phyloP scores from a whole-genome alignment of 2,113 vertebrate genomes.

The Halcyon malimbica region DNA sequence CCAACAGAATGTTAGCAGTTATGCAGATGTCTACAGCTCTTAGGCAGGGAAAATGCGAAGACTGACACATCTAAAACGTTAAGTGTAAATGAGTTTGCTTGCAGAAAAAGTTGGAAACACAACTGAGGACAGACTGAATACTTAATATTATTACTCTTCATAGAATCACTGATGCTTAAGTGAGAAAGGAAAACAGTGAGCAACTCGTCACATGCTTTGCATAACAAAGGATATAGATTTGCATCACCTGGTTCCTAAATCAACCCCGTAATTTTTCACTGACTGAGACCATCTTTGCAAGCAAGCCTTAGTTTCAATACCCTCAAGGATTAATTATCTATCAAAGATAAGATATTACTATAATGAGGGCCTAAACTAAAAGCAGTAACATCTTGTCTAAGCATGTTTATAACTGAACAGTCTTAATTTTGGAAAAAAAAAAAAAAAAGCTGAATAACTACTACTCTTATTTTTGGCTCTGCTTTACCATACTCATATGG shows the following conservation, averaged over 20 bases:
- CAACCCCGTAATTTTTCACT: not conserved
- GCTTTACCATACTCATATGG: not conserved
- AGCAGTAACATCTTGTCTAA: not conserved
- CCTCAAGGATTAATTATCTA: not conserved
- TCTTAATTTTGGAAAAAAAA: slow-evolving; percentile 2
- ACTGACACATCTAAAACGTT: not conserved
- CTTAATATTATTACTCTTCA: not conserved
- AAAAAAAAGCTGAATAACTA: not conserved
- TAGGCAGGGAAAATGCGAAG: not conserved
- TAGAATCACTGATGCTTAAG: not conserved
- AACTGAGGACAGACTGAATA: not conserved
- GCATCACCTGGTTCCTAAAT: not conserved
- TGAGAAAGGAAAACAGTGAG: not conserved
- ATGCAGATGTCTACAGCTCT: not conserved
- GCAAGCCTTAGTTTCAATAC: not conserved
- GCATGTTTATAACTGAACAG: not conserved
- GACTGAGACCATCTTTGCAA: not conserved
- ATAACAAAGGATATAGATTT: not conserved
- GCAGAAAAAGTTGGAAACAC: not conserved
- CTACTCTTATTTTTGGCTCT: not conserved
- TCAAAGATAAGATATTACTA: not conserved
- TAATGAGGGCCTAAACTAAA: not conserved
- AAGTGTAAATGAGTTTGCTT: not conserved
- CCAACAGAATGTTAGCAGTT: not conserved
- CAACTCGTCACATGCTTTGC: not conserved